Percentiles rank a stretch among this genome's conserved stretches.
Evolutionary conservation across 2,888 invertebrate species (phyloP).

Genomic region (Anthoptus insignis): DNA sequence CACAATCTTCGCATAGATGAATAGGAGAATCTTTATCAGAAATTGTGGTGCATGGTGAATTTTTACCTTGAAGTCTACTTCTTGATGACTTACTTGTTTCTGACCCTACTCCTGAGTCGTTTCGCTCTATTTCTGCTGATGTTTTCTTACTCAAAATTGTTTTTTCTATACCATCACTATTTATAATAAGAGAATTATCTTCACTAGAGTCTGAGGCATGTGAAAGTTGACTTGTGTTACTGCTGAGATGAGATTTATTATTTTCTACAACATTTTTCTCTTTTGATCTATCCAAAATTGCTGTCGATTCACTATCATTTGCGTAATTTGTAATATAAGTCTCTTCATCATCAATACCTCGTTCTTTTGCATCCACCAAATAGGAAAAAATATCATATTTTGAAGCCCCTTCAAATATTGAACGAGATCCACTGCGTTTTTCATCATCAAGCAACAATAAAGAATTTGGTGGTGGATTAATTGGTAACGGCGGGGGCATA

Average conservation of each 20-base stretch:
- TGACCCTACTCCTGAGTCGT: conserved; percentile 97
- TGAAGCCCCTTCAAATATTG: conserved; percentile 93
- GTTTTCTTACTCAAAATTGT: conserved; percentile 85
- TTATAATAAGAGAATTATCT: conserved; percentile 91
- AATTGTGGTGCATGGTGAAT: conserved; percentile 77
- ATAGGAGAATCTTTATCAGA: conserved; percentile 88
- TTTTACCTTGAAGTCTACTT: conserved; percentile 90
- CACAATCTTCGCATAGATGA: conserved; percentile 95
- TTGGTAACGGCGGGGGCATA: conserved; percentile 92
- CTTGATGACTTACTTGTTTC: conserved; percentile 96
- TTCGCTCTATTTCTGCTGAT: conserved; percentile 94
- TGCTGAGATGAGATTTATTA: conserved; percentile 84
- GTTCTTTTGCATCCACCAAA: conserved; percentile 94
- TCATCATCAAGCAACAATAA: conserved; percentile 90
- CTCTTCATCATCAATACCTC: conserved; percentile 91
- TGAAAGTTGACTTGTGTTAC: conserved; percentile 92
- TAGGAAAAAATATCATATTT: conserved; percentile 97
- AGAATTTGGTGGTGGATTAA: conserved; percentile 92
- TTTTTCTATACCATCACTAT: conserved; percentile 87
- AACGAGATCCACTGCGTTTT: conserved; percentile 89
- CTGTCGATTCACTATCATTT: conserved; percentile 81
- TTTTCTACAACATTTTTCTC: conserved; percentile 84
- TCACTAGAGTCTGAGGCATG: conserved; percentile 96
- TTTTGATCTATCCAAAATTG: conserved; percentile 83
- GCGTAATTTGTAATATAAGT: conserved; percentile 89